These are phyloP conservation scores for Neopelma chrysocephalum DNA, from an alignment of 2,797 vertebrate species.

Conservation along the genomic window DNA sequence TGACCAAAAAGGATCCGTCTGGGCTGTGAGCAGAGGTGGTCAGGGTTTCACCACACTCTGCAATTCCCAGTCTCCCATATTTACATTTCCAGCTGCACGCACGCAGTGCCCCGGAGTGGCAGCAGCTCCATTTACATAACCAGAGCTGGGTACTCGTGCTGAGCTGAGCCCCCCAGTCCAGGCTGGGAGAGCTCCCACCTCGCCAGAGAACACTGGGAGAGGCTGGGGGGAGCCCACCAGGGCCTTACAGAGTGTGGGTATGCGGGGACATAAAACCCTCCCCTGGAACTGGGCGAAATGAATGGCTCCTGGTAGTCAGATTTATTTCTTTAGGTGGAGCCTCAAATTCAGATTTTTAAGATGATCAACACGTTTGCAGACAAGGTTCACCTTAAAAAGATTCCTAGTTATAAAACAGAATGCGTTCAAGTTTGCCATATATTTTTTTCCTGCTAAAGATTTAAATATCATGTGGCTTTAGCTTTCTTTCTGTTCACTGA, in stretches of 20 bases:
- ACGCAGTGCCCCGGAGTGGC: neutral
- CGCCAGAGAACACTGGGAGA: fast-evolving
- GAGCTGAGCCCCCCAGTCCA: neutral
- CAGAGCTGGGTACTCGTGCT: neutral
- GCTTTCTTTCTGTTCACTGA: constrained; percentile 85
- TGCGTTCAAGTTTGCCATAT: constrained; percentile 3
- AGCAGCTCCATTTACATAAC: neutral
- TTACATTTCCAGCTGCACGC: neutral
- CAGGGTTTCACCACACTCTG: neutral
- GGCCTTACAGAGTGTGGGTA: fast-evolving
- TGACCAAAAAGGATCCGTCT: neutral
- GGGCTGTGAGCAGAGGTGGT: neutral
- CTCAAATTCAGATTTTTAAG: neutral
- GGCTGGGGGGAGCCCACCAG: neutral
- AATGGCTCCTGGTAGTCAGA: neutral
- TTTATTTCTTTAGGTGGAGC: neutral
- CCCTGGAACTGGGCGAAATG: neutral
- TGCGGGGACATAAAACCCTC: neutral
- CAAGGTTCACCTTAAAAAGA: neutral
- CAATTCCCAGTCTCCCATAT: neutral
- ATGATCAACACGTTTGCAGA: neutral
- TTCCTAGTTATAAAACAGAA: neutral
- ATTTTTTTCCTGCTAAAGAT: constrained; percentile 62
- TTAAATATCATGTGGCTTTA: constrained; percentile 71
- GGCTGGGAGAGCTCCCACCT: neutral